Evolutionary conservation across 2,888 invertebrate species (phyloP).

Genomic region (Polyploca ridens): DNA sequence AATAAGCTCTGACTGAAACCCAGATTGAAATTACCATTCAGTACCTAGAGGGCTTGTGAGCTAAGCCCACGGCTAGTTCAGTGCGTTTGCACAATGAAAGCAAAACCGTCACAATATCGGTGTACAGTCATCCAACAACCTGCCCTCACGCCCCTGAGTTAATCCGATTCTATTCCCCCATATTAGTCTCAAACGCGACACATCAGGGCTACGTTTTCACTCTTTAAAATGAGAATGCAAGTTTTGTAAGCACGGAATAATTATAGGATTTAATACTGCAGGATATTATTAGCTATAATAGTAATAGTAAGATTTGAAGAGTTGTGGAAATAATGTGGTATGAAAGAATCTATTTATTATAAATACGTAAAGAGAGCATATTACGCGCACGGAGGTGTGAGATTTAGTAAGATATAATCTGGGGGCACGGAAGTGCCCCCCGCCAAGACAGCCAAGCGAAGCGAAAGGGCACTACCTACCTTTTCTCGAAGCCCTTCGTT

Average conservation of each 20-base stretch:
- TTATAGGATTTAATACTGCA: neutral
- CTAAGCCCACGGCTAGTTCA: conserved; percentile 14
- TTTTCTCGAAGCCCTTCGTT: no score
- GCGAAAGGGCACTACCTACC: no score
- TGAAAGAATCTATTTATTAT: no score
- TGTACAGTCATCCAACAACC: conserved; percentile 16
- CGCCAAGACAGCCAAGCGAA: no score
- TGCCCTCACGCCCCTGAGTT: conserved; percentile 30
- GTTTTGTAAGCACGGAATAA: neutral
- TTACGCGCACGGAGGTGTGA: no score
- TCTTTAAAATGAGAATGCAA: conserved; percentile 10
- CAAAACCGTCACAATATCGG: conserved; percentile 30
- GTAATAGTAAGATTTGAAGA: no score
- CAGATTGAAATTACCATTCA: conserved; percentile 7
- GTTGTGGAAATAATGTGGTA: no score
- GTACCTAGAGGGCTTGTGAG: neutral
- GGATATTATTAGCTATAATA: no score
- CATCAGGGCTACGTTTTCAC: conserved; percentile 7
- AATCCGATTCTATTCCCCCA: conserved; percentile 58
- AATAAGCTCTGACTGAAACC: conserved; percentile 1
- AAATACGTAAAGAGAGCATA: no score
- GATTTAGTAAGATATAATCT: no score
- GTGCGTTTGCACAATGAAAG: conserved; percentile 32
- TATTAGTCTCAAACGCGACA: conserved; percentile 44
- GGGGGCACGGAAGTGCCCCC: no score